phyloP scores from a whole-genome alignment of 1,140 invertebrate genomes.

The Bombus difficillimus region DNA sequence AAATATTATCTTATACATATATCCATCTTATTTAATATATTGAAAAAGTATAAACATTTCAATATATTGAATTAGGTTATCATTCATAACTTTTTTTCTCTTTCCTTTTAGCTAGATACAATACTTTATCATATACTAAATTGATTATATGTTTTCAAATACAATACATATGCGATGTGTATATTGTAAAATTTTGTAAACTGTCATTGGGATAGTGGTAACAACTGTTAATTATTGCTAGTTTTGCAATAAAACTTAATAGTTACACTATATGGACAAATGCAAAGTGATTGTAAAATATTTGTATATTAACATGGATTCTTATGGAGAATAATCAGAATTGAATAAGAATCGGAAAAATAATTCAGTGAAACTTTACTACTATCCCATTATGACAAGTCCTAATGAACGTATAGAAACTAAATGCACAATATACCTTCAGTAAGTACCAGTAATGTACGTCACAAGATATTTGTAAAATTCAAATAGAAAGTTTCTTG shows the following conservation, averaged over 20 bases:
- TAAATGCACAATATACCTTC: slow-evolving; percentile 56
- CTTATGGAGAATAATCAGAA: slow-evolving; percentile 32
- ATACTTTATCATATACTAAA: slow-evolving; percentile 7
- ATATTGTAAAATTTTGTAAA: slow-evolving; percentile 29
- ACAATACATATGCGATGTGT: slow-evolving; percentile 2
- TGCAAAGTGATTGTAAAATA: slow-evolving; percentile 26
- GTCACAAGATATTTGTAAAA: slow-evolving; percentile 28
- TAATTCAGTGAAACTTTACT: slow-evolving; percentile 44
- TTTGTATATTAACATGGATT: slow-evolving; percentile 39
- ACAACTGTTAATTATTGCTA: slow-evolving; percentile 29
- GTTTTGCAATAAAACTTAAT: slow-evolving; percentile 22
- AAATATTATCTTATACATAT: slow-evolving; percentile 49
- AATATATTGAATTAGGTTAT: slow-evolving; percentile 24
- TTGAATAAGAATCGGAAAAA: background rate
- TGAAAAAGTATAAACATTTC: slow-evolving; percentile 15
- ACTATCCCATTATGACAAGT: slow-evolving; percentile 46
- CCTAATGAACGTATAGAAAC: slow-evolving; percentile 44
- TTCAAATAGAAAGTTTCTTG: slow-evolving; percentile 27
- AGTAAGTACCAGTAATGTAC: slow-evolving; percentile 28
- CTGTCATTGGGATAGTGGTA: slow-evolving; percentile 51
- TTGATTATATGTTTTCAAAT: slow-evolving; percentile 31
- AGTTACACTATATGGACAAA: background rate
- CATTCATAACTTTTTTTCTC: background rate
- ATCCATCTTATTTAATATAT: slow-evolving; percentile 45
- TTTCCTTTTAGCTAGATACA: background rate